A percentile compares a stretch with the other conserved stretches of the same genome.
Evolutionary conservation across 2,113 vertebrate genomes (phyloP).

Genomic region (Nibea albiflora): DNA sequence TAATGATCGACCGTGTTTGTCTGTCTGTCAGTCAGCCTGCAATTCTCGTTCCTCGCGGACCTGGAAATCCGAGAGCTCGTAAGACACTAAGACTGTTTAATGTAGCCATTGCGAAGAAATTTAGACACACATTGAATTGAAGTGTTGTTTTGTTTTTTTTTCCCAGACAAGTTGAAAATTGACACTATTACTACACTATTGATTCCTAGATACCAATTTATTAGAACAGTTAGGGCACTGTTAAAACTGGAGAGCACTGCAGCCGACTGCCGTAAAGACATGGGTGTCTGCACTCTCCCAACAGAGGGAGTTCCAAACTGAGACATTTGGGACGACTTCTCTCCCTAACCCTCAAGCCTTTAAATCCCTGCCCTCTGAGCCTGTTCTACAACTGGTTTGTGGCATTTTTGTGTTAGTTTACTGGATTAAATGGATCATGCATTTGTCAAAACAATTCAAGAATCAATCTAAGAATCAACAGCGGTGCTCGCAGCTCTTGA

Average conservation of each 20-base stretch:
- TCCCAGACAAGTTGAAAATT: neutral
- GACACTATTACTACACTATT: neutral
- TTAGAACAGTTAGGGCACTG: neutral
- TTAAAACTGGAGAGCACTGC: neutral
- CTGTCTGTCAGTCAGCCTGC: slow-evolving; percentile 36
- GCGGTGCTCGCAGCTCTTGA: too few relatives aligned
- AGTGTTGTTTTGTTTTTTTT: neutral
- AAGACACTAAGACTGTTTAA: neutral
- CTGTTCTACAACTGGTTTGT: neutral
- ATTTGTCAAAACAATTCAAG: too few relatives aligned
- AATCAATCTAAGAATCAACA: too few relatives aligned
- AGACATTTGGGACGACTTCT: neutral
- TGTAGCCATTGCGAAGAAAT: neutral
- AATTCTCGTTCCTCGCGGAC: slow-evolving; percentile 13
- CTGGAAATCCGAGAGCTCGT: slow-evolving; percentile 12
- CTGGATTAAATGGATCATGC: too few relatives aligned
- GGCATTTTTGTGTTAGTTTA: neutral
- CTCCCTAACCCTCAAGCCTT: neutral
- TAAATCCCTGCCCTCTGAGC: neutral
- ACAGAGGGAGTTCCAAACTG: neutral
- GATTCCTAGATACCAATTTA: slow-evolving; percentile 13
- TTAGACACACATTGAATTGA: slow-evolving; percentile 1
- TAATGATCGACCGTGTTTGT: slow-evolving; percentile 47
- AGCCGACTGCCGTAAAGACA: neutral
- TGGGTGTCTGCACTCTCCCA: too few relatives aligned